phyloP scores from a whole-genome alignment of 2,888 invertebrate genomes.

The Anodontia alba region DNA sequence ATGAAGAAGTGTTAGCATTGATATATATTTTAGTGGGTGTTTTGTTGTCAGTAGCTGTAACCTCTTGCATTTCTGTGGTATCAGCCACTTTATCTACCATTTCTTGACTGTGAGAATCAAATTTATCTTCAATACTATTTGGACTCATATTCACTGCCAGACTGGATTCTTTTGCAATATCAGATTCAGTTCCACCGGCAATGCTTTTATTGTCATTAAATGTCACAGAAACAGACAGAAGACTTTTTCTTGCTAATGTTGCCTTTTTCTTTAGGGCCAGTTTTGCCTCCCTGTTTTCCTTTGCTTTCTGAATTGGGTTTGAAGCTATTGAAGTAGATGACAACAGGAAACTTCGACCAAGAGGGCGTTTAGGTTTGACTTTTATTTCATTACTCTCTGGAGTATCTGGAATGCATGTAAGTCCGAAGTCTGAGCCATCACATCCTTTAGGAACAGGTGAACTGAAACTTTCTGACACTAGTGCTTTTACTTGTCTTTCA shows the following conservation, averaged over 20 bases:
- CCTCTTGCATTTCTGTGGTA: background rate
- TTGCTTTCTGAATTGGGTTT: constrained; percentile 67
- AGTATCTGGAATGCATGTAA: constrained; percentile 76
- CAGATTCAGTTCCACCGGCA: too few relatives aligned
- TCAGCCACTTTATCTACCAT: background rate
- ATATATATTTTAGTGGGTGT: background rate
- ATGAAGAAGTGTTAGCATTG: constrained; percentile 34
- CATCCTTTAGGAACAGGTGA: constrained; percentile 22
- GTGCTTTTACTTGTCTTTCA: constrained; percentile 15
- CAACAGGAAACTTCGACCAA: constrained; percentile 71
- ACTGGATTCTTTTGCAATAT: background rate
- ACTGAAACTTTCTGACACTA: background rate
- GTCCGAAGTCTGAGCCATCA: constrained; percentile 53
- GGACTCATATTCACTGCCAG: background rate
- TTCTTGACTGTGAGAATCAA: background rate
- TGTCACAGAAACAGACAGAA: constrained; percentile 53
- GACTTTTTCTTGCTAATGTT: constrained; percentile 48
- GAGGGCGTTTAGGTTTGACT: constrained; percentile 47
- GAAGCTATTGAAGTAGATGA: constrained; percentile 50
- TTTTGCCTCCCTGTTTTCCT: constrained; percentile 53
- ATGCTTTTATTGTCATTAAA: constrained; percentile 31
- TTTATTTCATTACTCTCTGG: constrained; percentile 59
- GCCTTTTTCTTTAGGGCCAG: constrained; percentile 51
- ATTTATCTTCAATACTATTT: background rate
- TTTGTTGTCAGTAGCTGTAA: constrained; percentile 14